These are phyloP conservation scores for Cyprinodon variegatus DNA, from an alignment of 2,113 vertebrate genomes.

Conservation along the genomic window DNA sequence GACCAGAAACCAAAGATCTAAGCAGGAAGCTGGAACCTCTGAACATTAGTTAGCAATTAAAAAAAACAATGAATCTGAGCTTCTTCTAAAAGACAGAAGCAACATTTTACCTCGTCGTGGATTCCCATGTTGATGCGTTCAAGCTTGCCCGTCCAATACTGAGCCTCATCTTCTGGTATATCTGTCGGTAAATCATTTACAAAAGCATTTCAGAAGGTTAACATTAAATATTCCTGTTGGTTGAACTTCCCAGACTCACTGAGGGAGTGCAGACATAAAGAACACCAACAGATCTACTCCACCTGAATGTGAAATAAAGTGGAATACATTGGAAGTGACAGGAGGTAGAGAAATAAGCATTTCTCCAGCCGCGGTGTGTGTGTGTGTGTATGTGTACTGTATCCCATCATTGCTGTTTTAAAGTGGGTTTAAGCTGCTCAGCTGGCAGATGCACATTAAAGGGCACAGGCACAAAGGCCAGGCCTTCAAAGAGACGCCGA, in stretches of 20 bases:
- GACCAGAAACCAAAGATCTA: too few species aligned
- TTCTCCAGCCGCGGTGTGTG: not conserved
- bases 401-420: not conserved
- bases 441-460: constrained; percentile 64
- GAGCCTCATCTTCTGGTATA: constrained; percentile 97
- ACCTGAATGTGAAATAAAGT: not conserved
- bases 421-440: constrained; percentile 18
- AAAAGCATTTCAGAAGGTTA: not conserved
- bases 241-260: constrained; percentile 50
- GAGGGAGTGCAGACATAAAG: not conserved
- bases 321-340: not conserved
- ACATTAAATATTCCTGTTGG: constrained; percentile 39
- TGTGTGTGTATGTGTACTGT: constrained; percentile 2
- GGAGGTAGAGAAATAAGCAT: not conserved
- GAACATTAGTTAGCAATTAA: too few species aligned
- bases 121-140: constrained; percentile 89
- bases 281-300: not conserved
- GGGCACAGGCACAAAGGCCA: constrained; percentile 52
- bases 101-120: constrained; percentile 84
- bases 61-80: too few species aligned
- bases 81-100: not conserved
- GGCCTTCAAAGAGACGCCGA: constrained; percentile 75
- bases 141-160: constrained; percentile 93
- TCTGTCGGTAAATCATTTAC: constrained; percentile 74
- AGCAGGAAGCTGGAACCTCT: too few species aligned